Base-by-base conservation (phyloP, 2,797 vertebrate species). In the Microchirus variegatus region DNA sequence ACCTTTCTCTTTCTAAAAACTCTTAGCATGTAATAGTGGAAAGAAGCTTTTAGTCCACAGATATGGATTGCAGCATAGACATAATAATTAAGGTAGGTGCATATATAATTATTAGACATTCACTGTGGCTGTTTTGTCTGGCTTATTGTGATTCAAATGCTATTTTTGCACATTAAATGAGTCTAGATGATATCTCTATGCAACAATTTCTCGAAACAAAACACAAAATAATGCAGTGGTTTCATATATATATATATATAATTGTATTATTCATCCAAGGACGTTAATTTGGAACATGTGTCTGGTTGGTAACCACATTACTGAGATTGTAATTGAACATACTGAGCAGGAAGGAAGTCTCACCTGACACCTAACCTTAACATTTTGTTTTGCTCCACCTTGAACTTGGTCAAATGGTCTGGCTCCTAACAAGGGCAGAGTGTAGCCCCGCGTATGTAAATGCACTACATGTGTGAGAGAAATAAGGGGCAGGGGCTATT, bases 61-160 rank as follows among this genome's bases (percentile, higher is more conserved):
- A 69, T 55, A 37, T 83, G 92, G 95, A 89, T n/a, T 90, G 91
- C 77, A 91, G 87, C 93, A 89, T 92, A 92, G 92, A 61, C 69
- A 86, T 70, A 22, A 61, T 59, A 92, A 81, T 76, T 62, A 91
- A 97, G 95, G 96, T 97, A 97, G 93, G 96, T 89, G 87, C 88
- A 90, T 91, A 94, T 85, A 92, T 88, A 89, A 91, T 94, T 90
- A 92, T 93, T 88, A 92, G 84, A 90, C 84, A 84, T 89, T 82
- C 83, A 87, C 78, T 11, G n/a, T 16, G 50, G 47, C 15, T 37
- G 10, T 81, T 26, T 53, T 37, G 86, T 78, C 2, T 63, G 53
- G 51, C 2, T 44, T 49, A 22, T 22, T 41, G 40, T 41, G 11
- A 41, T 41, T 10, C n/a, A 38, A 41, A 8, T 22, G 13, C 31